Conservation (phyloP, 2,888 invertebrate genomes). For the Pristionchus entomophagus region DNA sequence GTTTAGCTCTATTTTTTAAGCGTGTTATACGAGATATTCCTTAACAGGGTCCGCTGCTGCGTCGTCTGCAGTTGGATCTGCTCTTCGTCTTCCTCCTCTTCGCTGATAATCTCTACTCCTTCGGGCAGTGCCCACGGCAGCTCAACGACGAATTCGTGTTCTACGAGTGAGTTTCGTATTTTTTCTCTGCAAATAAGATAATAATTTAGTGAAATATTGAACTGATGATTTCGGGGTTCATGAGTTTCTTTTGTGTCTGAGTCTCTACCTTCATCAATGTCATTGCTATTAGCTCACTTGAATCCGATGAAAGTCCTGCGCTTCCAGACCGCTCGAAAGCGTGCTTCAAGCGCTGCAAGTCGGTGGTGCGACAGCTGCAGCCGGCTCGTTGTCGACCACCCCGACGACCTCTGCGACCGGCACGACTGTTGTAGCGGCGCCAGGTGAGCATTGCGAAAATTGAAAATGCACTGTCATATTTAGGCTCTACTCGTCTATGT, state of each 20-base stretch:
- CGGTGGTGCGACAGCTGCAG: background rate
- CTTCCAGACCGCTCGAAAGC: too few species aligned
- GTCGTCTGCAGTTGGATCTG: slow-evolving; percentile 6
- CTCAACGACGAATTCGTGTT: slow-evolving; percentile 9
- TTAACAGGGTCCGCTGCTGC: slow-evolving; percentile 14
- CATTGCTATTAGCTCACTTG: too few species aligned
- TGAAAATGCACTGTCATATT: background rate
- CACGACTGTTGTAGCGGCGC: background rate
- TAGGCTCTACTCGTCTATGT: too few species aligned
- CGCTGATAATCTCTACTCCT: slow-evolving; percentile 30
- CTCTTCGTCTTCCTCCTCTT: slow-evolving; percentile 23
- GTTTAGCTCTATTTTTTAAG: too few species aligned
- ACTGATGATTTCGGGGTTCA: too few species aligned
- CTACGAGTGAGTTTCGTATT: slow-evolving; percentile 33
- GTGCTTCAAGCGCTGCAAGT: too few species aligned
- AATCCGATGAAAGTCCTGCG: too few species aligned
- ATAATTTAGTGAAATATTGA: too few species aligned
- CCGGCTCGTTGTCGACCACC: background rate
- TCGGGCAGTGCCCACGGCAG: background rate
- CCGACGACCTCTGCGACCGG: background rate
- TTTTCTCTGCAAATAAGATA: too few species aligned
- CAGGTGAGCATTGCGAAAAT: background rate
- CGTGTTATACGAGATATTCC: too few species aligned
- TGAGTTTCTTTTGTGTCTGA: too few species aligned
- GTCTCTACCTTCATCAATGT: too few species aligned